A percentile compares a stretch with the other conserved stretches of the same genome.
Evolutionary conservation across 2,113 vertebrate species (phyloP).

Genomic region (Sinocyclocheilus maitianheensis): DNA sequence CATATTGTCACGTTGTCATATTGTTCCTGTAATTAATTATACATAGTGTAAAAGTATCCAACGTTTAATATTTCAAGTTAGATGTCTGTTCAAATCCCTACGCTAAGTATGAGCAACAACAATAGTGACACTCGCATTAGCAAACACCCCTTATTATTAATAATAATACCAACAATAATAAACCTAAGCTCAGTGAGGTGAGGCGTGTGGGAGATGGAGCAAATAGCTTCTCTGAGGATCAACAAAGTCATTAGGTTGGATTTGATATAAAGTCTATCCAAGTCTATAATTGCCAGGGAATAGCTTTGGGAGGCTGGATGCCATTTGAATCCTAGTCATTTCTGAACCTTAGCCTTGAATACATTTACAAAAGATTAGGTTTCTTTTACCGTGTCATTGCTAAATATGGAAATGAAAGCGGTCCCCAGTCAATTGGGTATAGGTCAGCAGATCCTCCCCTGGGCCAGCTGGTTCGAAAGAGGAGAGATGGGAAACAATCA

Average conservation of each 20-base stretch:
- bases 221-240: conserved; percentile 12
- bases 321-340: background rate
- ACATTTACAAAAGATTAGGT: conserved; percentile 6
- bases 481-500: background rate
- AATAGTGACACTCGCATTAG: background rate
- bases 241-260: conserved; percentile 10
- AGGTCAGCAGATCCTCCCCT: conserved; percentile 23
- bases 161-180: background rate
- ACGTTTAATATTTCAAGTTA: background rate
- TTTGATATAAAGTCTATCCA: background rate
- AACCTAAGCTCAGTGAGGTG: background rate
- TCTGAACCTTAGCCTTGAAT: conserved; percentile 35
- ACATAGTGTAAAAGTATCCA: background rate
- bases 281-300: conserved; percentile 22
- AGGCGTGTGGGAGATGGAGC: background rate
- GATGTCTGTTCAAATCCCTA: background rate
- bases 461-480: background rate
- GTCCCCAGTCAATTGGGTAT: conserved; percentile 22
- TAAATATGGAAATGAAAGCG: conserved; percentile 20
- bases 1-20: too few species aligned
- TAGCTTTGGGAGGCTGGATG: background rate
- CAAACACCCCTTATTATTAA: background rate
- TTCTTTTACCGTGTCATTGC: conserved; percentile 28
- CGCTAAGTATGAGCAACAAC: background rate
- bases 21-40: background rate